Evolutionary conservation across 2,797 vertebrate genomes (phyloP).

Genomic region (Parauchenoglanis ngamensis): DNA sequence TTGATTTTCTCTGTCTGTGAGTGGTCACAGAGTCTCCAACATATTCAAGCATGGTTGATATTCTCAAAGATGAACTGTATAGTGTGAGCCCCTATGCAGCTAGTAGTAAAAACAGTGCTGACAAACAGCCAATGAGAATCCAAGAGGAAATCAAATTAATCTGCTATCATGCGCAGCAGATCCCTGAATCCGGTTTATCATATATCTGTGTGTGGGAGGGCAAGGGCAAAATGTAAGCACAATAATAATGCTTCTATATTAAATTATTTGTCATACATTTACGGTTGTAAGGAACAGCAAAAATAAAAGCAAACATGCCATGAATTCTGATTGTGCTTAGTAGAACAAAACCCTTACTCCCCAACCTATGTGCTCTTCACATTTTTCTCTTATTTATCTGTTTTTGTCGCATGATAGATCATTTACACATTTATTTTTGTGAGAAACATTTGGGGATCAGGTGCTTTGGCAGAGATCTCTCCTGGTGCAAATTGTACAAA

Average conservation of each 20-base stretch:
- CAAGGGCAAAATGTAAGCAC: constrained; percentile 10
- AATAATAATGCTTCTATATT: neutral
- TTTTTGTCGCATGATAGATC: neutral
- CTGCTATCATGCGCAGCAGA: neutral
- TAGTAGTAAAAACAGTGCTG: neutral
- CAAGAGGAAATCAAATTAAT: neutral
- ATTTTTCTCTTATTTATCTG: neutral
- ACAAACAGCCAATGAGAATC: neutral
- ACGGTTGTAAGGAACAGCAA: neutral
- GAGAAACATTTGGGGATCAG: neutral
- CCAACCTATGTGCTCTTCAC: neutral
- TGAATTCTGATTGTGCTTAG: neutral
- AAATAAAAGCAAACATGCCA: neutral
- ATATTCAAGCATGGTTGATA: neutral
- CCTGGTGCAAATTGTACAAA: neutral
- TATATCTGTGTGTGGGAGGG: neutral
- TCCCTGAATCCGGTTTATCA: neutral
- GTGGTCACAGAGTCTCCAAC: neutral
- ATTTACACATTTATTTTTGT: neutral
- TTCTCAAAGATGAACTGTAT: neutral
- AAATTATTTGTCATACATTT: no score
- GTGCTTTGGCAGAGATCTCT: neutral
- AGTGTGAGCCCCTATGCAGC: neutral
- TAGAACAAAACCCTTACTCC: neutral
- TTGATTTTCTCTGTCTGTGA: neutral